phyloP scores from a whole-genome alignment of 2,113 vertebrate species.

The Gasterosteus nipponicus region DNA sequence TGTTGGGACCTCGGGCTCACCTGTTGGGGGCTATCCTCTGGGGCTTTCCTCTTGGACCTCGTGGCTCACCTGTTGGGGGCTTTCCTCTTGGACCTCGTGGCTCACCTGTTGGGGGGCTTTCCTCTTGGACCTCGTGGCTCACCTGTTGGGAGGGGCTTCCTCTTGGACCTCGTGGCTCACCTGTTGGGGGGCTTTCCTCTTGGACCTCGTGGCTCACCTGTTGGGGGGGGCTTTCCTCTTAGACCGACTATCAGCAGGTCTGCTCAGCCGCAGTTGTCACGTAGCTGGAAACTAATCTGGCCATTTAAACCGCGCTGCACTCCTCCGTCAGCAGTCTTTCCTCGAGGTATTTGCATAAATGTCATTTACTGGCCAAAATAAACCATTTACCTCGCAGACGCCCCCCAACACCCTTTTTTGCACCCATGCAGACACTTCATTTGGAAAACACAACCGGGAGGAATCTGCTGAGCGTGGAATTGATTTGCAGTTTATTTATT shows the following conservation, averaged over 20 bases:
- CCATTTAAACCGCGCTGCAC: background rate
- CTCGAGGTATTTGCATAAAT: constrained; percentile 70
- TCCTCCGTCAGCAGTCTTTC: constrained; percentile 50
- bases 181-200: too few relatives aligned
- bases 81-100: too few relatives aligned
- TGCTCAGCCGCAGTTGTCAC: background rate
- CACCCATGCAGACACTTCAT: constrained; percentile 54
- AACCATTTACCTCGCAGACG: constrained; percentile 30
- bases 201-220: too few relatives aligned
- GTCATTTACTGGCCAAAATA: constrained; percentile 71
- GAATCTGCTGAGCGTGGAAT: constrained; percentile 67
- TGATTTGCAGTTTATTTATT: constrained; percentile 64
- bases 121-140: too few relatives aligned
- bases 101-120: too few relatives aligned
- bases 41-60: too few relatives aligned
- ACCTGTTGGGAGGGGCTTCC: too few relatives aligned
- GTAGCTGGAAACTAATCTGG: constrained; percentile 19
- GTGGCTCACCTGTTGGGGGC: too few relatives aligned
- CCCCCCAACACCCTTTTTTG: background rate
- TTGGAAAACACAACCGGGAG: constrained; percentile 62
- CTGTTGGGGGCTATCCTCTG: too few relatives aligned
- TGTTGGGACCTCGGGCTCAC: too few relatives aligned
- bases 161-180: too few relatives aligned
- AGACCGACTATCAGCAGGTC: background rate
- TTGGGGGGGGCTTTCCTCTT: too few relatives aligned